A percentile compares a stretch with the other conserved stretches of the same genome.
phyloP scores from a whole-genome alignment of 35 echinoderm and acorn worm genomes.

The Chiridota heheva region DNA sequence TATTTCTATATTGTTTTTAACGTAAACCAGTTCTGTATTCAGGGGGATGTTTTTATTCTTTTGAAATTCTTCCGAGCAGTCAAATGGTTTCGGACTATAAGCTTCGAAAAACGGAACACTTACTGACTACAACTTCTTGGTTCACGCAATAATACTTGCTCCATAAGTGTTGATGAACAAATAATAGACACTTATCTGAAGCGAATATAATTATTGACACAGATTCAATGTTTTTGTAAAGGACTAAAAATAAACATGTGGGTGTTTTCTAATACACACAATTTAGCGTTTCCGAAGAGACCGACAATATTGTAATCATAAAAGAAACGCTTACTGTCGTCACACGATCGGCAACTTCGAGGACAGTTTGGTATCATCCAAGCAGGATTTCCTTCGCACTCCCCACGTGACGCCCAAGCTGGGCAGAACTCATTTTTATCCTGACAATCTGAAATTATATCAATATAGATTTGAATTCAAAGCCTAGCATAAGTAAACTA shows the following conservation, averaged over 20 bases:
- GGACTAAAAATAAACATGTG: background rate
- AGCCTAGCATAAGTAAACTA: background rate
- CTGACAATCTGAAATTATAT: slow-evolving; percentile 37
- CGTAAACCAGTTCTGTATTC: no score
- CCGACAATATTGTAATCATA: background rate
- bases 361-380: slow-evolving; percentile 89
- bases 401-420: slow-evolving; percentile 69
- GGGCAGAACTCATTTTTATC: slow-evolving; percentile 71
- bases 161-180: no score
- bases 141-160: no score
- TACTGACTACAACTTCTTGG: no score
- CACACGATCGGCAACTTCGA: slow-evolving; percentile 68
- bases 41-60: no score
- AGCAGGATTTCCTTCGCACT: slow-evolving; percentile 70
- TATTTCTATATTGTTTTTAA: no score
- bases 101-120: no score
- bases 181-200: background rate
- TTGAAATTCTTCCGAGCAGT: no score
- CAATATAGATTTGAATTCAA: background rate
- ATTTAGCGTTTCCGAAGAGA: background rate
- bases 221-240: background rate
- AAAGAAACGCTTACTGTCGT: background rate
- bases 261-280: background rate
- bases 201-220: background rate
- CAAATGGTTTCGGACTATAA: no score